Conservation (phyloP, 35 echinoderm and acorn worm genomes). For the Eucidaris tribuloides region DNA sequence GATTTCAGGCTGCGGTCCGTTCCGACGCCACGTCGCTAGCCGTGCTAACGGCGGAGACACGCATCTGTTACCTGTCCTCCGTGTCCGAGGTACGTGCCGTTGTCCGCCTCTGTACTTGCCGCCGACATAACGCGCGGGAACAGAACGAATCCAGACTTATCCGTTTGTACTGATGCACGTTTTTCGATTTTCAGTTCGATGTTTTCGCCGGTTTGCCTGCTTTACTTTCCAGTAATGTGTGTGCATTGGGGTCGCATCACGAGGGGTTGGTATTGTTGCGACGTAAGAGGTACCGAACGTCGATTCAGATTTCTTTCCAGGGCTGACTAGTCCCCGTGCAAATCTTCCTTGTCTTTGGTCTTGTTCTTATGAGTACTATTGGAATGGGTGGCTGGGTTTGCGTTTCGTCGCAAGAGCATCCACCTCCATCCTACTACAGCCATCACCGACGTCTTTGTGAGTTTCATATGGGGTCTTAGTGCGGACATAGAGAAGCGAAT, state of each 20-base stretch:
- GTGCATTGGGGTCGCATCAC: conserved; percentile 24
- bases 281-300: conserved; percentile 43
- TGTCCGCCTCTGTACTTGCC: conserved; percentile 34
- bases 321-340: conserved; percentile 10
- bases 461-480: conserved; percentile 70
- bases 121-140: conserved; percentile 6
- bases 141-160: conserved; percentile 12
- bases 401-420: conserved; percentile 37
- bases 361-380: conserved; percentile 39
- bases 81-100: conserved; percentile 91
- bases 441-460: conserved; percentile 7
- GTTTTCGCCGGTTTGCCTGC: conserved; percentile 80
- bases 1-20: conserved; percentile 57
- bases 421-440: conserved; percentile 18
- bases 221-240: conserved; percentile 41
- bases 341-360: conserved; percentile 34
- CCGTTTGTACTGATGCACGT: conserved; percentile 84
- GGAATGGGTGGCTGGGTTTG: conserved; percentile 40
- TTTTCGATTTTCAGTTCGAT: conserved; percentile 98
- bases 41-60: conserved; percentile 65
- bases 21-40: conserved; percentile 83
- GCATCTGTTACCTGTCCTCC: conserved; percentile 76
- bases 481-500: conserved; percentile 90
- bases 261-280: conserved; percentile 50
- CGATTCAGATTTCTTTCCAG: conserved; percentile 8